Evolutionary conservation across 2,888 invertebrate species (phyloP).

Genomic region (Hemistola chrysoprasaria): DNA sequence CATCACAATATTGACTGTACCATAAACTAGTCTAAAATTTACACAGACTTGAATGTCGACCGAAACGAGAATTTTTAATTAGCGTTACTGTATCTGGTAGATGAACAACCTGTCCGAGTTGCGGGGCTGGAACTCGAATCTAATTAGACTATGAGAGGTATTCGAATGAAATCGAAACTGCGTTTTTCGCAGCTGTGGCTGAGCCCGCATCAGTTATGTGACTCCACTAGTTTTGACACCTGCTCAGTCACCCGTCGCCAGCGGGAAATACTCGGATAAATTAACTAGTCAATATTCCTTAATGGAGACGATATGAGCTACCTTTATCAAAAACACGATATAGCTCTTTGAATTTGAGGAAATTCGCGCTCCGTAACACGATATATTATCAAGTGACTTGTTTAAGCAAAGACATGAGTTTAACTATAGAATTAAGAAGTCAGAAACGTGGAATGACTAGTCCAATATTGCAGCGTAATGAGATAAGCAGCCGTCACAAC

Average conservation of each 20-base stretch:
- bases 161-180: slow-evolving; percentile 58
- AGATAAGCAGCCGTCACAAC: slow-evolving; percentile 70
- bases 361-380: no score
- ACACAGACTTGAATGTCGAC: no score
- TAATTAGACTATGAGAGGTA: slow-evolving; percentile 44
- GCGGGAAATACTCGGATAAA: slow-evolving; percentile 11
- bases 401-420: no score
- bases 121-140: slow-evolving; percentile 41
- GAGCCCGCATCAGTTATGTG: slow-evolving; percentile 39
- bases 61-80: no score
- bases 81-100: slow-evolving; percentile 21
- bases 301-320: no score
- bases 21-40: no score
- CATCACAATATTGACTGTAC: slow-evolving; percentile 6
- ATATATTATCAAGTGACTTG: no score
- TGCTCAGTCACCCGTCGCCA: slow-evolving; percentile 35
- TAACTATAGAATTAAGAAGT: no score
- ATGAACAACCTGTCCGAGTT: slow-evolving; percentile 44
- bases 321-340: no score
- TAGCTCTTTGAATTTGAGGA: no score
- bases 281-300: no score
- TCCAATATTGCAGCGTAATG: slow-evolving; percentile 54
- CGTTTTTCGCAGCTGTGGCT: slow-evolving; percentile 50
- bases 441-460: slow-evolving; percentile 49
- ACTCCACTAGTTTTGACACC: no score